phyloP scores from a whole-genome alignment of 2,888 invertebrate species.

The Archips crataeganus region DNA sequence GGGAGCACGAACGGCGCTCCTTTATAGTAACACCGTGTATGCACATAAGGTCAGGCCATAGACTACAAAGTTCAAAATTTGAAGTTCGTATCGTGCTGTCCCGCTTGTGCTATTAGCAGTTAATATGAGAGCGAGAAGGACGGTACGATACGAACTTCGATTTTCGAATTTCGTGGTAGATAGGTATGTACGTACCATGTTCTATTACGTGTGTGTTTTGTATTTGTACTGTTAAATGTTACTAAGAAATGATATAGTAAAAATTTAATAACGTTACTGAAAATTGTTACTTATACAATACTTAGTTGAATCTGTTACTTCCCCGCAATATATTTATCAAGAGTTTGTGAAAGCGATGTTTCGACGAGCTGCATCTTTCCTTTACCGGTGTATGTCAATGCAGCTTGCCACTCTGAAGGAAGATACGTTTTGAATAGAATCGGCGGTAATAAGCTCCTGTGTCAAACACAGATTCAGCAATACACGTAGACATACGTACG shows the following conservation, averaged over 20 bases:
- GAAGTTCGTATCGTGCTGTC: too few relatives aligned
- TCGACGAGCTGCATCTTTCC: slow-evolving; percentile 34
- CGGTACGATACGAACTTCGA: too few relatives aligned
- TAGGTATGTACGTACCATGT: slow-evolving; percentile 19
- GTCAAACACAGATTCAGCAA: slow-evolving; percentile 21
- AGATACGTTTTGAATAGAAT: slow-evolving; percentile 33
- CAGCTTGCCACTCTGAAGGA: slow-evolving; percentile 23
- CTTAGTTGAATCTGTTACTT: too few relatives aligned
- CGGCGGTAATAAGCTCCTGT: slow-evolving; percentile 33
- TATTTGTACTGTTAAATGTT: too few relatives aligned
- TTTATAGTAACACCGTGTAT: slow-evolving; percentile 56
- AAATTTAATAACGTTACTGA: background rate
- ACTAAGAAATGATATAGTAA: too few relatives aligned
- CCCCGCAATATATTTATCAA: slow-evolving; percentile 3
- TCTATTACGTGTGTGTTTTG: background rate
- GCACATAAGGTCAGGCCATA: slow-evolving; percentile 44
- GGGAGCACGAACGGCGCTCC: slow-evolving; percentile 68
- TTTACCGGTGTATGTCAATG: slow-evolving; percentile 35
- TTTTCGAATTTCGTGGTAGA: too few relatives aligned
- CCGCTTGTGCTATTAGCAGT: too few relatives aligned
- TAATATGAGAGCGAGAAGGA: too few relatives aligned
- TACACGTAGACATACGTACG: background rate
- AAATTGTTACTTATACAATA: too few relatives aligned
- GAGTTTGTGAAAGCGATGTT: slow-evolving; percentile 14
- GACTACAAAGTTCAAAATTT: background rate